phyloP scores from a whole-genome alignment of 1,140 invertebrate genomes.

The Zaprionus gabonicus region DNA sequence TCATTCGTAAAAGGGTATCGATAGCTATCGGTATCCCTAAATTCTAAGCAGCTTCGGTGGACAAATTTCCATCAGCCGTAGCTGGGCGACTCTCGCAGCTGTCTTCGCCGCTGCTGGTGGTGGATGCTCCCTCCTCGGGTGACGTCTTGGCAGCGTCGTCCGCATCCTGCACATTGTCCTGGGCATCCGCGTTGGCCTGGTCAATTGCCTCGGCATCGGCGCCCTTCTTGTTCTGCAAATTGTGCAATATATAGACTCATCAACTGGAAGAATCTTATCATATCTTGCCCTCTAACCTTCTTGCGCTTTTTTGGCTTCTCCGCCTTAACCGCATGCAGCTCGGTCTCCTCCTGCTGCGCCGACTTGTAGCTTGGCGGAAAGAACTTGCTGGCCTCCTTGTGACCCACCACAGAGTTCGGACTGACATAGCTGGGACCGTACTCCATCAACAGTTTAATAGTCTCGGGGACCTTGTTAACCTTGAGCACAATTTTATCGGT shows the following conservation, averaged over 20 bases:
- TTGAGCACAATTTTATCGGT: conserved; percentile 87
- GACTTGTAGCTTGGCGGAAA: conserved; percentile 87
- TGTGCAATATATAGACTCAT: not conserved
- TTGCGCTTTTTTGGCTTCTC: conserved; percentile 74
- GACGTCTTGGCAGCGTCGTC: conserved; percentile 68
- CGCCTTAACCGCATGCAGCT: conserved; percentile 66
- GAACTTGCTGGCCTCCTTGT: conserved; percentile 86
- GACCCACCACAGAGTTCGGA: conserved; percentile 86
- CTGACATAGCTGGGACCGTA: conserved; percentile 87
- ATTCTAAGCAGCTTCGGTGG: conserved; percentile 23
- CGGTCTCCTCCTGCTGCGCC: conserved; percentile 65
- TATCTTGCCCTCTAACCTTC: conserved; percentile 40
- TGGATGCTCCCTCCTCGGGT: conserved; percentile 69
- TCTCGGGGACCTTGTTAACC: conserved; percentile 85
- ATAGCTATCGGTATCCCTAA: not conserved
- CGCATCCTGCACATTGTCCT: conserved; percentile 53
- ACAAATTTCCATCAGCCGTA: conserved; percentile 65
- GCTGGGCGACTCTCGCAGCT: conserved; percentile 74
- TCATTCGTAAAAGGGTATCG: no score
- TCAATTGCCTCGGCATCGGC: conserved; percentile 49
- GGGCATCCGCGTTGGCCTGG: conserved; percentile 28
- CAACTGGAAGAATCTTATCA: not conserved
- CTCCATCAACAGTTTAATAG: conserved; percentile 84
- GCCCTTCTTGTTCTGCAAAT: conserved; percentile 65
- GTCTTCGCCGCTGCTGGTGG: conserved; percentile 74